Percentiles rank a stretch among this genome's conserved stretches.
phyloP scores from a whole-genome alignment of 1,140 invertebrate genomes.

The Drosophila pruinosa region DNA sequence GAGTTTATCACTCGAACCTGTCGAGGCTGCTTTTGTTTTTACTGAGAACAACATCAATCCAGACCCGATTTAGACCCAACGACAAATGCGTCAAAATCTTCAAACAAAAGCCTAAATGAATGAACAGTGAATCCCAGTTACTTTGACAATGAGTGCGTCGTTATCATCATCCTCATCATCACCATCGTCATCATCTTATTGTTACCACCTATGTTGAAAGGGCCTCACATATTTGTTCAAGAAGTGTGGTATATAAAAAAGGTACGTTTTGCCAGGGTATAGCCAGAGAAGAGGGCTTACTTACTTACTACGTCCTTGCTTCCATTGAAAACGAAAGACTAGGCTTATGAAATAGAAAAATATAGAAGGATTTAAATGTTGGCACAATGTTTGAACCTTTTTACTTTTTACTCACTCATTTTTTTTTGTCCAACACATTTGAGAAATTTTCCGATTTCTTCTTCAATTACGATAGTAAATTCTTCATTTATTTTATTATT shows the following conservation, averaged over 20 bases:
- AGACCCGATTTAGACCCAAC: slow-evolving; percentile 6
- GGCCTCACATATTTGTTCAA: slow-evolving; percentile 55
- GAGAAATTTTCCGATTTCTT: too few relatives aligned
- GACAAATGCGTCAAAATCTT: slow-evolving; percentile 63
- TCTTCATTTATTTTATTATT: neutral
- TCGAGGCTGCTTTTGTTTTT: slow-evolving; percentile 15
- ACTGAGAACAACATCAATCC: slow-evolving; percentile 1
- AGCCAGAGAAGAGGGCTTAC: neutral
- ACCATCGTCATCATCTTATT: slow-evolving; percentile 14
- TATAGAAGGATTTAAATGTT: too few relatives aligned
- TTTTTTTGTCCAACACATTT: too few relatives aligned
- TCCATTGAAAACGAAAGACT: too few relatives aligned
- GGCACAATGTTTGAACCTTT: too few relatives aligned
- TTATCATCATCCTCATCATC: slow-evolving; percentile 12
- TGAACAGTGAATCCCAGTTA: slow-evolving; percentile 29
- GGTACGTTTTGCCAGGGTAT: slow-evolving; percentile 14
- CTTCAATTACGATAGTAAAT: too few relatives aligned
- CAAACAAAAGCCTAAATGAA: slow-evolving; percentile 74
- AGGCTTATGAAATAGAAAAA: too few relatives aligned
- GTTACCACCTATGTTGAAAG: slow-evolving; percentile 20
- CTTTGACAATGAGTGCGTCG: slow-evolving; percentile 10
- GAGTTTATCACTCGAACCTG: neutral
- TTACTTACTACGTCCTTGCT: too few relatives aligned
- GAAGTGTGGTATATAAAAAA: slow-evolving; percentile 38
- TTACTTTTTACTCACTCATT: too few relatives aligned